phyloP scores from a whole-genome alignment of 2,797 vertebrate genomes.

The Hozukius guyotensis region DNA sequence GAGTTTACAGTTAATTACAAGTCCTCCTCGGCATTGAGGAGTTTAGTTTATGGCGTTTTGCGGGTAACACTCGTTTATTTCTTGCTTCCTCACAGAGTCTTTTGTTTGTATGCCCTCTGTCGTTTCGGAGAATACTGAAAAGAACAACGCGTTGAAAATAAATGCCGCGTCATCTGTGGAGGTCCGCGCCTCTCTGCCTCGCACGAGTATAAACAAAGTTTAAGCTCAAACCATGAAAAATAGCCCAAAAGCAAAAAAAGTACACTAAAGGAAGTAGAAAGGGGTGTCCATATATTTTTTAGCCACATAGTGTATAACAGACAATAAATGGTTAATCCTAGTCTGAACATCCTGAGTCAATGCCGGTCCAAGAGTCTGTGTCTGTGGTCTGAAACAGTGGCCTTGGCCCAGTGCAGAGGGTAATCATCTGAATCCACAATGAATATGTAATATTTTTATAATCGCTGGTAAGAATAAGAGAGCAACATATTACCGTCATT shows the following conservation, averaged over 20 bases:
- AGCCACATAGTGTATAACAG: not conserved
- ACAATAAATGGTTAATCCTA: slow-evolving; percentile 12
- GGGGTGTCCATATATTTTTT: not conserved
- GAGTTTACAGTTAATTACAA: too few species aligned
- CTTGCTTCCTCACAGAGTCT: too few species aligned
- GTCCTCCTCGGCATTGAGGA: too few species aligned
- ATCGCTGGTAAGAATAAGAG: slow-evolving; percentile 12
- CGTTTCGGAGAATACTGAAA: too few species aligned
- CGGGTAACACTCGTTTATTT: too few species aligned
- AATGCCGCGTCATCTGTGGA: too few species aligned
- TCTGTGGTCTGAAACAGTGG: slow-evolving; percentile 45
- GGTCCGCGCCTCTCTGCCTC: too few species aligned
- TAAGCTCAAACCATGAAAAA: too few species aligned
- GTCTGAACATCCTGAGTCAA: not conserved
- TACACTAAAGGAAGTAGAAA: not conserved
- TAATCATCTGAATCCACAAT: slow-evolving; percentile 36
- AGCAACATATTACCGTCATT: slow-evolving; percentile 1
- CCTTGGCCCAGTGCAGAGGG: slow-evolving; percentile 2
- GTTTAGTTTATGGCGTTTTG: too few species aligned
- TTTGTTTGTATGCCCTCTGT: too few species aligned
- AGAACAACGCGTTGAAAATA: too few species aligned
- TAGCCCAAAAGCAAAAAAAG: not conserved
- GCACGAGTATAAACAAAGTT: too few species aligned
- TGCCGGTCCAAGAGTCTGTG: not conserved
- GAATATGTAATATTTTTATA: slow-evolving; percentile 32